A percentile compares a stretch with the other conserved stretches of the same genome.
phyloP scores from a whole-genome alignment of 2,113 vertebrate species.

The Origma solitaria region DNA sequence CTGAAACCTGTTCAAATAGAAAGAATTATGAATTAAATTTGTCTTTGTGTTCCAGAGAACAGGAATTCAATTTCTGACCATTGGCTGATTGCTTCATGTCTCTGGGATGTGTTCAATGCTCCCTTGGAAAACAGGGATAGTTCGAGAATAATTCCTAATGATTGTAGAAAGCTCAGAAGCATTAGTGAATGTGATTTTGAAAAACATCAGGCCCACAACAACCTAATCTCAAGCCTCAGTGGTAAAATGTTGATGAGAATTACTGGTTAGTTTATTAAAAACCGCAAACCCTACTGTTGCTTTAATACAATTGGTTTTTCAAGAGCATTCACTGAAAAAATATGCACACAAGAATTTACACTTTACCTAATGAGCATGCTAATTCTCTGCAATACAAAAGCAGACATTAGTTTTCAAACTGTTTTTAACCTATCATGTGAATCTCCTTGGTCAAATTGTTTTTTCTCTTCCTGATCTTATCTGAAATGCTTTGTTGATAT shows the following conservation, averaged over 20 bases:
- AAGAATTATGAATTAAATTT: background rate
- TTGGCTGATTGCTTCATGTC: background rate
- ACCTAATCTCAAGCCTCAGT: background rate
- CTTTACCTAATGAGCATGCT: background rate
- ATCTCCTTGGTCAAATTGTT: background rate
- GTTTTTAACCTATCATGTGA: background rate
- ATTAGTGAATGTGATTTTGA: background rate
- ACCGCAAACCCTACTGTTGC: background rate
- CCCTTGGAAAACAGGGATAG: background rate
- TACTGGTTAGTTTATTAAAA: background rate
- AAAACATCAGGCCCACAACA: background rate
- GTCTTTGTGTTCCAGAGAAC: background rate
- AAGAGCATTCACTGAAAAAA: background rate
- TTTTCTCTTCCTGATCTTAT: background rate
- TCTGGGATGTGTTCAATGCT: background rate
- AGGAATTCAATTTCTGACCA: background rate
- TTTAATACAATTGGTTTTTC: background rate
- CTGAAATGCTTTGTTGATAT: background rate
- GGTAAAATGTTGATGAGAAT: background rate
- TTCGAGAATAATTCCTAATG: background rate
- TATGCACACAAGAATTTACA: background rate
- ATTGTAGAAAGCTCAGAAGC: background rate
- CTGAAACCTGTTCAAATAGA: background rate
- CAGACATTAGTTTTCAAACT: background rate
- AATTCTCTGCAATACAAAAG: background rate